Base-by-base conservation (phyloP, 1,140 invertebrate species). In the Bradysia coprophila region DNA sequence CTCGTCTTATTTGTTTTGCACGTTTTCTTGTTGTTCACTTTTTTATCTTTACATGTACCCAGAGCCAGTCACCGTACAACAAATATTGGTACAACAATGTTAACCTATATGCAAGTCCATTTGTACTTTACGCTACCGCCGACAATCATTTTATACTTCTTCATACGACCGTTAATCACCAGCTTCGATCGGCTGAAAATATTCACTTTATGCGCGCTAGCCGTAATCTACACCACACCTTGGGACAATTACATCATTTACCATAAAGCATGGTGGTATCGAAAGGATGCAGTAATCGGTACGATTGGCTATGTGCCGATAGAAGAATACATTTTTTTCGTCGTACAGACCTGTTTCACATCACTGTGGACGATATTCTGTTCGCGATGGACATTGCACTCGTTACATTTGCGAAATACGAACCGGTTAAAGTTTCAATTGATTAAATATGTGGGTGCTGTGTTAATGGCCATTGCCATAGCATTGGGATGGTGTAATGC, bases 281-380 rank as follows among this genome's bases (percentile, higher is more conserved):
- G 32, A 4, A 34, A 34, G 18, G 32, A 34, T 16, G 32, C 32
- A 15, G 32, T 34, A 15, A 34, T 34, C 32, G 32, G 32, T 16
- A 34, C 32, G 13, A 34, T 34, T 34, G 32, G 32, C 32, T 34
- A 34, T 34, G 32, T 34, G 18, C 32, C 32, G 32, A 34, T 34
- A 15, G 32, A 34, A 34, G 32, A 34, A 11, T 34, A 34, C 11
- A 5, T 4, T 13, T 34, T 34, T 11, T 34, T 34, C 11, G 13
- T 34, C 11, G 18, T 34, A 34, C 32, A 34, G 18, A 34, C 32
- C 3, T 15, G n/a, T 11, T 16, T 4, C 4, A 34, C 32, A 4
- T 5, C 32, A 34, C 18, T 34, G 4, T 34, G 32, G 32, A 34
- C 32, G 3, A 34, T 3, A 3, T 11, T 34, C 3, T 34, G 32